phyloP scores from a whole-genome alignment of 2,113 vertebrate species.

The Chionis minor region DNA sequence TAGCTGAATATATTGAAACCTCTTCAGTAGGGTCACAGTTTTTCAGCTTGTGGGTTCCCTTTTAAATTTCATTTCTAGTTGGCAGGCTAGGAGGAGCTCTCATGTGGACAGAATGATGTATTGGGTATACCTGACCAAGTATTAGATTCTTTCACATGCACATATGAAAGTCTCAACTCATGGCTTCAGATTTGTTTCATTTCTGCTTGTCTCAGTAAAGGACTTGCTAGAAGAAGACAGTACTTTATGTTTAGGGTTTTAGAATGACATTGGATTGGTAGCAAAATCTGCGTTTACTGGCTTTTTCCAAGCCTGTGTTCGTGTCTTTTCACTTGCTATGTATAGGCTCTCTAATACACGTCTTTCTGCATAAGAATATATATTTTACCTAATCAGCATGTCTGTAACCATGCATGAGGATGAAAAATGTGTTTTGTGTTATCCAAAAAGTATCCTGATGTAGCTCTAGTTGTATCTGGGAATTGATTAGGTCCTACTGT shows the following conservation, averaged over 20 bases:
- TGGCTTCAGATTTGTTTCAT: not conserved
- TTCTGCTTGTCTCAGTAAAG: not conserved
- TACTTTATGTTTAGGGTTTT: not conserved
- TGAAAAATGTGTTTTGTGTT: not conserved
- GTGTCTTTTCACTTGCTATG: not conserved
- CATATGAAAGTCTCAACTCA: not conserved
- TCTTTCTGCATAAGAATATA: not conserved
- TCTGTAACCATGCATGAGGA: not conserved
- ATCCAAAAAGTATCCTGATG: not conserved
- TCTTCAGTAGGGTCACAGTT: not conserved
- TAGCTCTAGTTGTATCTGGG: not conserved
- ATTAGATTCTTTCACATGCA: not conserved
- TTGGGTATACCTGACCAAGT: not conserved
- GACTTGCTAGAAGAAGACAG: not conserved
- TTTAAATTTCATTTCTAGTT: not conserved
- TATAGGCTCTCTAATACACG: not conserved
- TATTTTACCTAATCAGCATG: constrained; percentile 23
- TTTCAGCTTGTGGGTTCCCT: not conserved
- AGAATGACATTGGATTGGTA: not conserved
- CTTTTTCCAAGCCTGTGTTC: not conserved
- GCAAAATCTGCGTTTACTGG: not conserved
- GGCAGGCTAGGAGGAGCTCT: not conserved
- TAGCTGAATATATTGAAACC: not conserved
- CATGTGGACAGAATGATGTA: not conserved
- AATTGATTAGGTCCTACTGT: not conserved